Conservation (phyloP, 2,113 vertebrate species). For the Grallaria varia region DNA sequence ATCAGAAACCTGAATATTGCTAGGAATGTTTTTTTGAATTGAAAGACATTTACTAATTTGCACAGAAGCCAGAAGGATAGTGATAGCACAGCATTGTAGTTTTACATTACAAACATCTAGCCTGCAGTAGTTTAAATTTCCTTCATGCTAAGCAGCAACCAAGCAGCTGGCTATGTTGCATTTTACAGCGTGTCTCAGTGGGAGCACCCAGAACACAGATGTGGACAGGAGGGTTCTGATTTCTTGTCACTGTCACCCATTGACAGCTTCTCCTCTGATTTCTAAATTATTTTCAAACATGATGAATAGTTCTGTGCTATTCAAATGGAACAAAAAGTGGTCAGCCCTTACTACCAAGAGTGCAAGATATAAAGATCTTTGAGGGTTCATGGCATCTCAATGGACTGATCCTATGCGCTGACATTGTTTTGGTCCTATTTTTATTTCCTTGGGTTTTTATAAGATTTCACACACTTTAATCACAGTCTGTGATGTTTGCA, state of each 20-base stretch:
- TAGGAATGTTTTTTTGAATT: not conserved
- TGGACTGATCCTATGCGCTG: not conserved
- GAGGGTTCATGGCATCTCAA: not conserved
- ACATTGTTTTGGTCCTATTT: not conserved
- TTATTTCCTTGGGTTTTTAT: not conserved
- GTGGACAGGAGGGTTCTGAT: not conserved
- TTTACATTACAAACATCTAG: not conserved
- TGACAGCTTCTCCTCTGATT: not conserved
- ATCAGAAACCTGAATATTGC: not conserved
- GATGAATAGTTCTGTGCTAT: not conserved
- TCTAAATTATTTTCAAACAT: not conserved
- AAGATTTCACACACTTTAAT: not conserved
- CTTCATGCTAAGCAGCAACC: not conserved
- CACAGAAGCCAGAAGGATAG: not conserved
- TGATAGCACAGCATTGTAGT: not conserved
- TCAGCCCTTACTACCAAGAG: not conserved
- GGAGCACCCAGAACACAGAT: rapidly evolving
- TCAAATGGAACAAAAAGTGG: not conserved
- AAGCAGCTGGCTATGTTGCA: not conserved
- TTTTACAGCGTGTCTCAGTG: not conserved
- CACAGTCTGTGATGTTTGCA: not conserved
- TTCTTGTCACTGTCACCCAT: not conserved
- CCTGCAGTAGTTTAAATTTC: not conserved
- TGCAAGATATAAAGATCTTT: not conserved
- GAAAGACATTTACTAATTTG: not conserved